Base-by-base conservation (phyloP, 1,140 invertebrate genomes). In the Subanguina moxae region DNA sequence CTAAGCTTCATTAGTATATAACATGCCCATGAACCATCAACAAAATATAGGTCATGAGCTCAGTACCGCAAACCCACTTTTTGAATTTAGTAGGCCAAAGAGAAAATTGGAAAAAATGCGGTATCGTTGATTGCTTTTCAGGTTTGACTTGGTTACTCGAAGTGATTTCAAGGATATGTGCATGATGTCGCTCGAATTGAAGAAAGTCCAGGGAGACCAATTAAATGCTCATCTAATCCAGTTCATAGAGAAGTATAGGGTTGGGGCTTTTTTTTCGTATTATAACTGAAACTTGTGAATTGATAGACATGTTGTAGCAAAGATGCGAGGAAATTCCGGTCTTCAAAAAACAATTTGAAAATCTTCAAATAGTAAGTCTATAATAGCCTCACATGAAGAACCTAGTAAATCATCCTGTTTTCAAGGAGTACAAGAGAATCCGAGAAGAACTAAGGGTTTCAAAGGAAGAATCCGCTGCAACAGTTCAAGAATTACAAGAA, bases 121-220 rank as follows among this genome's bases (percentile, higher is more conserved):
- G n/a, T 45, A 45, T 11, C n/a, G 23, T 15, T 21, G 48, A 3
- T 52, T 52, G 23, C 23, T 52, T 21, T 7, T 52, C 17, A 52
- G 48, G 15, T 25, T 52, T 15, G 48, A 52, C 3, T 15, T 52
- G 3, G 23, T 52, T 15, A 52, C 48, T 25, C 48, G 23, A 3
- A 52, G n/a, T 52, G 48, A 52, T 25, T 52, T 52, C 48, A 52
- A 52, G 23, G 48, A 52, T 25, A 52, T 52, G 48, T 21, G n/a
- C n/a, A 52, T 21, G n/a, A 21, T 52, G 48, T 52, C 48, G 3
- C 23, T 52, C 3, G 48, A 52, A 52, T 52, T 52, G 48, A 52
- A 52, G 23, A 52, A 52, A 15, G 48, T 25, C 3, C n/a, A 19
- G 17, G 48, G 48, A 52, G 48, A 52, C n/a, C n/a, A 52, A 52